phyloP scores from a whole-genome alignment of 2,797 vertebrate genomes.

The Cossypha niveicapilla region DNA sequence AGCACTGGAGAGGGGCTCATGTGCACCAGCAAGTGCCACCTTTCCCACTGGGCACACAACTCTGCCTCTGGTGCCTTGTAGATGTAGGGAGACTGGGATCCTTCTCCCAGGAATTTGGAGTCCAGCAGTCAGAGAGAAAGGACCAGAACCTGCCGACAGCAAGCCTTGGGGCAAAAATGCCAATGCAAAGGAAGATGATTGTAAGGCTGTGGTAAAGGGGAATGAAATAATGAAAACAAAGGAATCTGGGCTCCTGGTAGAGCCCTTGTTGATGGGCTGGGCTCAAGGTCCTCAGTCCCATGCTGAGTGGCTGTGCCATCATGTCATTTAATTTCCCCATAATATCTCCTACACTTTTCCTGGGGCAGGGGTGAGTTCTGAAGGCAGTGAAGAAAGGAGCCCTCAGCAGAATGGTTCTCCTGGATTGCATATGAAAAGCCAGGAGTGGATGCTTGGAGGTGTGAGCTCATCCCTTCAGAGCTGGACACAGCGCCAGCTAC shows the following conservation, averaged over 20 bases:
- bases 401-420: neutral
- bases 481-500: neutral
- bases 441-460: neutral
- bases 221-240: neutral
- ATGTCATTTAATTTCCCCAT: neutral
- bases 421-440: neutral
- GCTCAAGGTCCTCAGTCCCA: neutral
- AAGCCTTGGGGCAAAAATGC: neutral
- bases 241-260: neutral
- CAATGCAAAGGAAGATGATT: neutral
- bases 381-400: neutral
- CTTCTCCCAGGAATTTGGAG: neutral
- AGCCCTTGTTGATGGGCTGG: neutral
- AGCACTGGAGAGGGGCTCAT: neutral
- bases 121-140: neutral
- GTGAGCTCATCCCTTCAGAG: neutral
- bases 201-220: neutral
- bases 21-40: rapidly evolving
- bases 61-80: neutral
- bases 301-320: neutral
- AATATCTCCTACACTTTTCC: neutral
- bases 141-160: neutral
- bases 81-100: neutral
- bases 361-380: neutral
- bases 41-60: neutral